Base-by-base conservation (phyloP, 2,888 invertebrate genomes). In the Luperina nickerlii region DNA sequence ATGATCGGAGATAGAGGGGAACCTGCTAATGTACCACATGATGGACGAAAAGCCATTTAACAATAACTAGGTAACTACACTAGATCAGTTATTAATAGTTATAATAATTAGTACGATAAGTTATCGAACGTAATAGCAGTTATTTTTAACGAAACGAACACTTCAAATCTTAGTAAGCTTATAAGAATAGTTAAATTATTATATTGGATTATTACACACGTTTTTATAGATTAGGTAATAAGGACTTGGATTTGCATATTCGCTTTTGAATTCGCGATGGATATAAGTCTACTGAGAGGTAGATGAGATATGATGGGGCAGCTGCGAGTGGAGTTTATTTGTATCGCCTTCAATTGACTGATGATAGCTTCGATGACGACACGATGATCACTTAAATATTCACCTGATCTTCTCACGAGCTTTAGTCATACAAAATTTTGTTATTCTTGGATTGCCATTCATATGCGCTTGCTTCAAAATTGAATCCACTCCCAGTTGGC, bases 31-130 rank as follows among this genome's bases (percentile, higher is more conserved):
- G 63, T 79, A 89, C 76, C 78, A 77, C 81, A 83, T 57, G 65
- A 81, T 87, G 84, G 80, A 78, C 70, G 79, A 51, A 74, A 82
- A 81, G 75, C 76, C 85, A 88, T 85, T 87, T 79, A 81, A 93
- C 91, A 93, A 93, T 94, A 92, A 93, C 87, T 94, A 93, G 92
- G 91, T 93, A 93, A 91, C 88, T 87, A 88, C 85, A 85, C 82
- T 92, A 92, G 90, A 90, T 93, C 88, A 89, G 90, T 93, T 94
- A 93, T 90, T 90, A 93, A 93, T 92, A 93, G 92, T 87, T 91
- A 90, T 92, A 92, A 91, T 89, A 90, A 90, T 91, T 94, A 94
- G 92, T 86, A 91, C 87, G 87, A 91, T 95, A 94, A 95, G 93
- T 90, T 92, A 92, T 91, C 88, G 87, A 93, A 92, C 91, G 92